Conservation (phyloP, 2,113 vertebrate genomes). For the Asarcornis scutulata region DNA sequence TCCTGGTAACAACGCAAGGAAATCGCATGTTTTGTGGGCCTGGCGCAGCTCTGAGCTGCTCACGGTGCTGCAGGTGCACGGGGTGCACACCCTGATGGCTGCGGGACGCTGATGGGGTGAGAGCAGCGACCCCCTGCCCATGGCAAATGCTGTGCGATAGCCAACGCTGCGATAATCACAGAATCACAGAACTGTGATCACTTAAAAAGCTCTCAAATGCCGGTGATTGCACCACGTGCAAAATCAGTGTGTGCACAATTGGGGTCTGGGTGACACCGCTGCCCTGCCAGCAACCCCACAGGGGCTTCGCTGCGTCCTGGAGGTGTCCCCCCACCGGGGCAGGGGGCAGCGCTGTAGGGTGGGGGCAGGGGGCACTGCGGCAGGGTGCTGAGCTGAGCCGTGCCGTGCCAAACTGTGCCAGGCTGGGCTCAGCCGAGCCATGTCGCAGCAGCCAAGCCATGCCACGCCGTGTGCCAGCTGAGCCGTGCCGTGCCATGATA, state of each 20-base stretch:
- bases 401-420: not conserved
- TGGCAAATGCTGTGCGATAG: accelerated
- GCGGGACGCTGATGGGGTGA: not conserved
- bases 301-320: not conserved
- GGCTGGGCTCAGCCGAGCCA: not conserved
- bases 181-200: no score
- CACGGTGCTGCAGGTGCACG: not conserved
- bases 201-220: not conserved
- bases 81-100: accelerated
- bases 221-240: accelerated
- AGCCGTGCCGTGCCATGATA: not conserved
- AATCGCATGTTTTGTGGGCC: not conserved
- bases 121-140: accelerated
- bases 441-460: not conserved
- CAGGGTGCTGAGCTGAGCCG: not conserved
- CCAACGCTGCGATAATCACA: not conserved
- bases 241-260: accelerated
- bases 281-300: not conserved
- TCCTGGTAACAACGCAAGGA: accelerated
- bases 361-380: not conserved
- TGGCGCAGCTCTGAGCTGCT: not conserved
- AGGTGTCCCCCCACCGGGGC: no score
- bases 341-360: no score
- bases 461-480: not conserved
- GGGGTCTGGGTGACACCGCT: accelerated